Evolutionary conservation across 2,888 invertebrate genomes (phyloP).

Genomic region (Philaethria dido): DNA sequence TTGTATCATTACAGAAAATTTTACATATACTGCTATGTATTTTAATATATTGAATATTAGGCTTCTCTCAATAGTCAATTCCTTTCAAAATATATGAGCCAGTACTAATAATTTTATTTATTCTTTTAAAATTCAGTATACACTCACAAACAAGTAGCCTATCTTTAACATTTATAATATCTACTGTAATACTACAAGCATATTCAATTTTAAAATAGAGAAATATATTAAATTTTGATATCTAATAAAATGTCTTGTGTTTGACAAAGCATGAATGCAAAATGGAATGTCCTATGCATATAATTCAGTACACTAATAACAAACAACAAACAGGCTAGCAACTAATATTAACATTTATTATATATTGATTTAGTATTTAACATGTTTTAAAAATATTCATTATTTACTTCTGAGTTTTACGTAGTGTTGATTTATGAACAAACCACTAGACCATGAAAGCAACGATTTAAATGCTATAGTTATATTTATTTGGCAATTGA

Average conservation of each 20-base stretch:
- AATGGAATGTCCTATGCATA: slow-evolving; percentile 63
- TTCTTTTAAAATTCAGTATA: slow-evolving; percentile 23
- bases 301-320: slow-evolving; percentile 33
- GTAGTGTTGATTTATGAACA: slow-evolving; percentile 8
- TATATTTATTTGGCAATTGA: slow-evolving; percentile 34
- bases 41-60: slow-evolving; percentile 21
- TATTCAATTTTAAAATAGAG: slow-evolving; percentile 31
- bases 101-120: slow-evolving; percentile 11
- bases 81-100: slow-evolving; percentile 26
- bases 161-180: slow-evolving; percentile 25
- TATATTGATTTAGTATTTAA: slow-evolving; percentile 27
- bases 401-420: slow-evolving; percentile 4
- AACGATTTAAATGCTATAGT: slow-evolving; percentile 16
- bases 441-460: neutral
- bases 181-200: slow-evolving; percentile 40
- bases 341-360: slow-evolving; percentile 24
- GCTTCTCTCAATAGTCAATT: slow-evolving; percentile 25
- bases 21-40: slow-evolving; percentile 6
- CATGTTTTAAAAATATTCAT: slow-evolving; percentile 17
- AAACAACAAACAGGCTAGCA: slow-evolving; percentile 25
- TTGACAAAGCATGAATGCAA: slow-evolving; percentile 49
- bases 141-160: slow-evolving; percentile 22
- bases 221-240: slow-evolving; percentile 35
- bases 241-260: slow-evolving; percentile 27
- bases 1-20: slow-evolving; percentile 38